These are phyloP conservation scores for Formica aserva DNA, from an alignment of 2,888 invertebrate genomes.

Conservation along the genomic window DNA sequence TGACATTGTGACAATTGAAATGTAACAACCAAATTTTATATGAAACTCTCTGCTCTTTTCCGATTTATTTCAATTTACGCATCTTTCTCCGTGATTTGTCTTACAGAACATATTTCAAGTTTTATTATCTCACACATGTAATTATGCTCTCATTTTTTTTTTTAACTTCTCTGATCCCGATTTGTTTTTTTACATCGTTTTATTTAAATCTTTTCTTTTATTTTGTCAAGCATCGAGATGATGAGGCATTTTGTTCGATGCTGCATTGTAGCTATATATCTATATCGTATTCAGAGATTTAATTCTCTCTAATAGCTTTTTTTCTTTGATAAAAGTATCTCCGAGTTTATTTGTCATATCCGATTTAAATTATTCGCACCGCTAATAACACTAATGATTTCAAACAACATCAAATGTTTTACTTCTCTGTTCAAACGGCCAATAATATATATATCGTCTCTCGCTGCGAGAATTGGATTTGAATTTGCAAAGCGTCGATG, in stretches of 20 bases:
- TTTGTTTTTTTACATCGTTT: neutral
- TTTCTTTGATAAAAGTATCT: neutral
- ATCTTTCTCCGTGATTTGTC: neutral
- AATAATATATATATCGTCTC: neutral
- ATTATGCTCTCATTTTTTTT: neutral
- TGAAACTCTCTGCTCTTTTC: neutral
- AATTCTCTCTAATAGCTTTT: neutral
- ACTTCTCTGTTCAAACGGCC: neutral
- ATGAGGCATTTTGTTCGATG: conserved; percentile 28
- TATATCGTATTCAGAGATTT: neutral
- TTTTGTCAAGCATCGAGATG: conserved; percentile 12
- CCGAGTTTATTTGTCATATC: neutral
- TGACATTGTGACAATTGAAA: no score
- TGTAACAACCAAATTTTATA: neutral
- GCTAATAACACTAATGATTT: neutral
- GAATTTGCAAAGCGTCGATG: neutral
- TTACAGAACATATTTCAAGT: neutral
- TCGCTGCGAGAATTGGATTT: neutral
- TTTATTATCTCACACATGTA: neutral
- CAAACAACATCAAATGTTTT: neutral
- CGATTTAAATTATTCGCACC: neutral
- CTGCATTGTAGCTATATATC: neutral
- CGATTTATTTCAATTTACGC: neutral
- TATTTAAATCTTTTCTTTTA: neutral
- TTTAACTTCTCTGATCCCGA: neutral